These are phyloP conservation scores for Pardosa pseudoannulata DNA, from an alignment of 2,888 invertebrate genomes.

Conservation along the genomic window DNA sequence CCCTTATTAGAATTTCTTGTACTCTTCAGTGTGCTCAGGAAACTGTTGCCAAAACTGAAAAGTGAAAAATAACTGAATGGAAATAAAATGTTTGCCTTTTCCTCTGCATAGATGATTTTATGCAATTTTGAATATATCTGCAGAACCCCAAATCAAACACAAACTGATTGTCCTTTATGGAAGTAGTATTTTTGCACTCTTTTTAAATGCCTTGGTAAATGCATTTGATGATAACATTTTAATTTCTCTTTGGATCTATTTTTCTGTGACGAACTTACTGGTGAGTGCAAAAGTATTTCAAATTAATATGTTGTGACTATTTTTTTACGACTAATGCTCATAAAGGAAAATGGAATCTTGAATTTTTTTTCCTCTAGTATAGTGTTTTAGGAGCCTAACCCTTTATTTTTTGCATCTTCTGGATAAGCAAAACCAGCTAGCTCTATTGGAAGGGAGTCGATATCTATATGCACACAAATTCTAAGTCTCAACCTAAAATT, in stretches of 20 bases:
- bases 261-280: slow-evolving; percentile 16
- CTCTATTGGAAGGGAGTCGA: background rate
- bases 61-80: background rate
- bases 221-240: slow-evolving; percentile 19
- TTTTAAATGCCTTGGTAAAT: slow-evolving; percentile 23
- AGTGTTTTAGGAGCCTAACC: background rate
- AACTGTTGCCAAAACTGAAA: background rate
- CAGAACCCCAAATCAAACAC: slow-evolving; percentile 8
- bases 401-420: background rate
- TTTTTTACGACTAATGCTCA: slow-evolving; percentile 23
- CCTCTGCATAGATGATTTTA: slow-evolving; percentile 20
- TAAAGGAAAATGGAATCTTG: background rate
- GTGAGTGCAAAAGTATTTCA: background rate
- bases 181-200: slow-evolving; percentile 30
- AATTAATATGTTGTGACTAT: slow-evolving; percentile 8
- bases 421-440: background rate
- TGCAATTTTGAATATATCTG: slow-evolving; percentile 3
- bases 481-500: slow-evolving; percentile 17
- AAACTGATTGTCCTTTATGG: background rate
- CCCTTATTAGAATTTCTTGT: background rate
- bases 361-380: background rate
- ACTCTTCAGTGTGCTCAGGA: slow-evolving; percentile 10
- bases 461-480: background rate
- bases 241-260: slow-evolving; percentile 14
- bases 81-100: slow-evolving; percentile 15